Evolutionary conservation across 2,113 vertebrate species (phyloP).

Genomic region (rat (Rattus norvegicus)): DNA sequence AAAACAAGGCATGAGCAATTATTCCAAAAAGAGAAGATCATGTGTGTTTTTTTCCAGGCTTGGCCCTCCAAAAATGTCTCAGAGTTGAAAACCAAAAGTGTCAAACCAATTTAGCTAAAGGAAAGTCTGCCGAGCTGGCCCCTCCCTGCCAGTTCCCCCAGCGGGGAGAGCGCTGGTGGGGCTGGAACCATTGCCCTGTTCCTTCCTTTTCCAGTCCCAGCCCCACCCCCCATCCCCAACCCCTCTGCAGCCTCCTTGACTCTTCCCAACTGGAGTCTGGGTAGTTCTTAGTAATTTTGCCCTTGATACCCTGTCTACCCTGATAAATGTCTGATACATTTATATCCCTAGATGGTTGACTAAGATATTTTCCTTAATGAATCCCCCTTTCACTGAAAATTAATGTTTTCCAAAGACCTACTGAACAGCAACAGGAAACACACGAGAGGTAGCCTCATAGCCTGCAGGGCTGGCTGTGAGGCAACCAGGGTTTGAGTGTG

Average conservation of each 20-base stretch:
- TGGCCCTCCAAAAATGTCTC: constrained; percentile 54
- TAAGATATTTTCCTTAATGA: background rate
- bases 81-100: constrained; percentile 56
- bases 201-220: background rate
- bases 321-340: too few species aligned
- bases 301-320: too few species aligned
- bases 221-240: too few species aligned
- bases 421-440: background rate
- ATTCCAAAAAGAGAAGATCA: background rate
- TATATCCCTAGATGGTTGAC: background rate
- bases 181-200: background rate
- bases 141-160: background rate
- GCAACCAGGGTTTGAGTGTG: background rate
- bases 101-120: background rate
- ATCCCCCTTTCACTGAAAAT: background rate
- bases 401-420: background rate
- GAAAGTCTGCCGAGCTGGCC: background rate
- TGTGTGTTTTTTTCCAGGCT: background rate
- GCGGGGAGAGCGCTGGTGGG: background rate
- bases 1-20: constrained; percentile 20
- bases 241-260: background rate
- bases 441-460: rapidly evolving
- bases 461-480: rapidly evolving
- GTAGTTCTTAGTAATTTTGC: background rate
- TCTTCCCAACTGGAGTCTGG: background rate